Conservation (phyloP, 2,797 vertebrate genomes). For the Rallus crepitans region DNA sequence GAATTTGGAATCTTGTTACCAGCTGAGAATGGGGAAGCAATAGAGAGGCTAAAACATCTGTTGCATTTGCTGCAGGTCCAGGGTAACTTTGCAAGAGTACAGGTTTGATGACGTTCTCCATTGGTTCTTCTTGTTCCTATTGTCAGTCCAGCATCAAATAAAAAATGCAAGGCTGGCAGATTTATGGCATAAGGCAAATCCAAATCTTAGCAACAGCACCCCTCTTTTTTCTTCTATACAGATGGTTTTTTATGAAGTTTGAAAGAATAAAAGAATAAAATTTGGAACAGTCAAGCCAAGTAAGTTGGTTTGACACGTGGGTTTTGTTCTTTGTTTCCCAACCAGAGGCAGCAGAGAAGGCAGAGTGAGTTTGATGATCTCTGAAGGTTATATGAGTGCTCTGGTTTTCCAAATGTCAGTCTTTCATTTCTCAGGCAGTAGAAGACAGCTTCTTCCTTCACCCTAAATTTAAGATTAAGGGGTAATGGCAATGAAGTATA, state of each 20-base stretch:
- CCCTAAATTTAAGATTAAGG: not conserved
- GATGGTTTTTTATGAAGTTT: constrained; percentile 24
- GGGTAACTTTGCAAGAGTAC: constrained; percentile 36
- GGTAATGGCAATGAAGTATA: not conserved
- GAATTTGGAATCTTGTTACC: not conserved
- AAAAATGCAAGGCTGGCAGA: not conserved
- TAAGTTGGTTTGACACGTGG: not conserved
- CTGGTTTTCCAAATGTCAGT: not conserved
- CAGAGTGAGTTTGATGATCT: not conserved
- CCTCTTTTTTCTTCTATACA: not conserved
- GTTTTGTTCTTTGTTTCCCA: not conserved
- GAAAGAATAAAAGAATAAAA: constrained; percentile 4
- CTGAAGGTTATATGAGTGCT: not conserved
- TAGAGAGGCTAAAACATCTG: not conserved
- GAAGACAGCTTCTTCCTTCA: not conserved
- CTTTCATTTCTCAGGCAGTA: not conserved
- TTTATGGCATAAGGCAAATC: constrained; percentile 32
- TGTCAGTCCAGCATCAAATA: not conserved
- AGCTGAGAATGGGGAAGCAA: not conserved
- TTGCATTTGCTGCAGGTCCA: not conserved
- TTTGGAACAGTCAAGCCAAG: not conserved
- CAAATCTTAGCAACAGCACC: not conserved
- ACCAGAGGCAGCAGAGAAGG: not conserved
- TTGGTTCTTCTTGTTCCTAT: not conserved
- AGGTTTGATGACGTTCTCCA: not conserved